Percentiles rank a stretch among this genome's conserved stretches.
Evolutionary conservation across 23 tunicate species (phyloP).

Genomic region (Ciona savignyi): DNA sequence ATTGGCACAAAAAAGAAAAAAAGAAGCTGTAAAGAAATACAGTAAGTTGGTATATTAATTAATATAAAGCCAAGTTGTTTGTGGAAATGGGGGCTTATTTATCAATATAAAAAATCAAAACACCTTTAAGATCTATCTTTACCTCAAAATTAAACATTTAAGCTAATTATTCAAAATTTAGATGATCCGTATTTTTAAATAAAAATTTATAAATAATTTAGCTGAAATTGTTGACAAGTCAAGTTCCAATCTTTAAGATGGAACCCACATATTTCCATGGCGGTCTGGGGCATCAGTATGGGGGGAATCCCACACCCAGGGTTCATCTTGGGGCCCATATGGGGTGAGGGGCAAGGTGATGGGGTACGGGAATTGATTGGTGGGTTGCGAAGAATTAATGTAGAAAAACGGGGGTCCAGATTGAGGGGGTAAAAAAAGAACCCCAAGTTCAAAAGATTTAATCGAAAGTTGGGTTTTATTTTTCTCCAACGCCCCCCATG

Average conservation of each 20-base stretch:
- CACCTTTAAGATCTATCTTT: no score
- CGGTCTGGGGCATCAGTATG: slow-evolving; percentile 65
- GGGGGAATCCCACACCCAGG: slow-evolving; percentile 87
- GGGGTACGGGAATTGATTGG: slow-evolving; percentile 29
- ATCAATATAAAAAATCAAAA: no score
- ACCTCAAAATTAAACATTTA: no score
- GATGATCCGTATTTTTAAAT: no score
- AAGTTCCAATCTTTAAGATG: slow-evolving; percentile 23
- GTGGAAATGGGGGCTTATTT: no score
- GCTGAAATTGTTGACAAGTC: no score
- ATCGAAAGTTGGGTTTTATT: slow-evolving; percentile 52
- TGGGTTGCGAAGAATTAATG: neutral
- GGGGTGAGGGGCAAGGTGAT: slow-evolving; percentile 39
- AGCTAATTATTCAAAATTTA: no score
- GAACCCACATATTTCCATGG: slow-evolving; percentile 89
- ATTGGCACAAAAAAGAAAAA: no score
- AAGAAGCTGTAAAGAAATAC: no score
- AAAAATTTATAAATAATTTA: no score
- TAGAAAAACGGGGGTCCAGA: slow-evolving; percentile 2
- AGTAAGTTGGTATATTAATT: no score
- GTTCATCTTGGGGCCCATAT: slow-evolving; percentile 45
- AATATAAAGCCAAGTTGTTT: no score
- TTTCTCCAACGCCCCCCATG: slow-evolving; percentile 85
- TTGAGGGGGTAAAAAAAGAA: slow-evolving; percentile 51
- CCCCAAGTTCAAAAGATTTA: slow-evolving; percentile 77